These are phyloP conservation scores for Saccopteryx leptura DNA, from an alignment of 2,113 vertebrate genomes.

Conservation along the genomic window DNA sequence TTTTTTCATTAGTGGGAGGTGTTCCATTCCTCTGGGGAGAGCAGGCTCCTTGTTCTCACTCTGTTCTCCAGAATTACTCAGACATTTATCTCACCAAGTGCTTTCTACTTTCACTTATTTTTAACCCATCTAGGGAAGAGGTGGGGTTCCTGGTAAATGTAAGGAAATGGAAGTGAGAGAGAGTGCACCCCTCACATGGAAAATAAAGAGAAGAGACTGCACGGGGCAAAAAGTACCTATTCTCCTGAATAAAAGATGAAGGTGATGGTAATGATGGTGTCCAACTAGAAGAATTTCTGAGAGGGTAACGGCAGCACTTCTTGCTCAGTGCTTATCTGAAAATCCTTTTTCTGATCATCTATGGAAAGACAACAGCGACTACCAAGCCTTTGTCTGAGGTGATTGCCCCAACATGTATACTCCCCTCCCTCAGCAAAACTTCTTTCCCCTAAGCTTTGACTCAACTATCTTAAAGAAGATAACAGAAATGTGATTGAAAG, in stretches of 20 bases:
- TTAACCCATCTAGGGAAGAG: conserved; percentile 17
- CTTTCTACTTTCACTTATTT: conserved; percentile 58
- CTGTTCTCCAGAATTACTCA: conserved; percentile 12
- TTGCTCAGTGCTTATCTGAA: neutral
- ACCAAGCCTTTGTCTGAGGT: neutral
- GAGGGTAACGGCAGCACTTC: neutral
- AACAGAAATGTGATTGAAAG: conserved; percentile 36
- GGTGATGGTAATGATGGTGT: neutral
- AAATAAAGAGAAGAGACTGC: conserved; percentile 13
- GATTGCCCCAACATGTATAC: neutral
- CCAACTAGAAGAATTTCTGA: neutral
- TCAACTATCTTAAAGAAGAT: neutral
- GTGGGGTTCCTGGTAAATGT: neutral
- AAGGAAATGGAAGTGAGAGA: conserved; percentile 21
- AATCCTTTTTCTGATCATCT: neutral
- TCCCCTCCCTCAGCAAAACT: neutral
- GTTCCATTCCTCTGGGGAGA: conserved; percentile 1
- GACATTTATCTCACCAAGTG: conserved; percentile 42
- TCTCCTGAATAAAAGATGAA: conserved; percentile 9
- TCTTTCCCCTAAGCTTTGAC: neutral
- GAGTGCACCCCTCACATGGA: neutral
- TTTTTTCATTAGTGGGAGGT: conserved; percentile 36
- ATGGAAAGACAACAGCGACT: neutral
- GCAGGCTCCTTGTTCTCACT: conserved; percentile 39
- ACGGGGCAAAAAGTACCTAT: neutral